These are phyloP conservation scores for Bovichtus variegatus DNA, from an alignment of 2,797 vertebrate genomes.

Conservation along the genomic window DNA sequence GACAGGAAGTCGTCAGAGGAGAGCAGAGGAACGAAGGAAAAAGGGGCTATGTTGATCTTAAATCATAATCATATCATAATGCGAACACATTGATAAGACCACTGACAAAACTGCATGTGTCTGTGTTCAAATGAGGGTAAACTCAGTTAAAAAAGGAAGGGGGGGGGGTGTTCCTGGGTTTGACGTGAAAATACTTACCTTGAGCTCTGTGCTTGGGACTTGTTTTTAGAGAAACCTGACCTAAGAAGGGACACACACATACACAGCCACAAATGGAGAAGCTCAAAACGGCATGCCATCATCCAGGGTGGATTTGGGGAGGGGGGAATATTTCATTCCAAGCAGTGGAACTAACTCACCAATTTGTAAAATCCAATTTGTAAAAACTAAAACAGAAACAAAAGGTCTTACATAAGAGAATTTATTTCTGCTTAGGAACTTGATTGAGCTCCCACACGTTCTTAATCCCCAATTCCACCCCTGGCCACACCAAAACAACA, in stretches of 20 bases:
- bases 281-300: constrained; percentile 75
- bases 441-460: not conserved
- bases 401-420: constrained; percentile 6
- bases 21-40: constrained; percentile 23
- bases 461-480: constrained; percentile 73
- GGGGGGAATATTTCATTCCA: constrained; percentile 36
- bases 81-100: constrained; percentile 41
- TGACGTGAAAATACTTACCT: constrained; percentile 82
- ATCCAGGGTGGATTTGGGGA: constrained; percentile 75
- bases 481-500: constrained; percentile 58
- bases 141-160: constrained; percentile 12
- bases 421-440: constrained; percentile 8
- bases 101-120: constrained; percentile 50
- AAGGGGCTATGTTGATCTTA: constrained; percentile 45
- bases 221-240: constrained; percentile 84
- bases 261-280: constrained; percentile 83
- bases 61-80: constrained; percentile 38
- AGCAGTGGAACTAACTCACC: constrained; percentile 51
- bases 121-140: constrained; percentile 39
- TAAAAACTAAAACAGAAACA: constrained; percentile 53
- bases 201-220: constrained; percentile 75
- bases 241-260: constrained; percentile 81
- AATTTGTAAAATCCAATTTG: constrained; percentile 69
- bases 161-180: constrained; percentile 51
- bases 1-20: constrained; percentile 52